Evolutionary conservation across 2,797 vertebrate species (phyloP), one percentile per base, ranked within the genome.

Genomic region (Hemitrygon akajei): DNA sequence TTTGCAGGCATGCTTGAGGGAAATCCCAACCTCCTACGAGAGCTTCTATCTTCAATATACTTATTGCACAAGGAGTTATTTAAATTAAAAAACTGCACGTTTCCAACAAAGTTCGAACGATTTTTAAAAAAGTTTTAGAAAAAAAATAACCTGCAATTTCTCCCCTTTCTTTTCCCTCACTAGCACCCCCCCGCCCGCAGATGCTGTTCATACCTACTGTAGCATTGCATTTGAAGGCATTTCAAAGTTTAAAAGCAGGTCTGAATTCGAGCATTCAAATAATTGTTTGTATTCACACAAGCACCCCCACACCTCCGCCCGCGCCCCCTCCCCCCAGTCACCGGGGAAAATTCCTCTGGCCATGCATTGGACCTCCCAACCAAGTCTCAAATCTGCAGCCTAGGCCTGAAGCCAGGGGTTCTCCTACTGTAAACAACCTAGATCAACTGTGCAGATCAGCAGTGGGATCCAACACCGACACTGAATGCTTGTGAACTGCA

Each of bases 351-450:
- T 7, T 34, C 69, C 22, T 86, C 47, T 7, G 82, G 47, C 27
- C 82, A 66, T 37, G 69, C 63, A 18, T 10, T 14, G 91, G 37
- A 20, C 22, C 40, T 92, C 91, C 40, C 69, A 25, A 22, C 34
- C 11, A 34, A 11, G 14, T 14, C 30, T 18, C n/a, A 27, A 9
- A 30, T 71, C n/a, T 71, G 60, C 30, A 91, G 37, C 69, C 91
- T 92, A 92, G 91, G 91, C 91, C 91, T 75, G 69, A 92, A 92
- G 69, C 91, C 91, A 92, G 91, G 91, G 69, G 34, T 69, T 92
- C 69, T 75, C 91, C 63, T 92, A 73, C 91, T 92, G 69, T 47
- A 92, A 71, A 92, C 91, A 92, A 92, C 69, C 66, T 66, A 27
- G 63, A 73, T 1, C 89, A 91, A n/a, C n/a, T n/a, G n/a, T n/a